A percentile compares a stretch with the other conserved stretches of the same genome.
These are phyloP conservation scores for Drosophila malerkotliana DNA, from an alignment of 1,140 invertebrate genomes.

Conservation along the genomic window DNA sequence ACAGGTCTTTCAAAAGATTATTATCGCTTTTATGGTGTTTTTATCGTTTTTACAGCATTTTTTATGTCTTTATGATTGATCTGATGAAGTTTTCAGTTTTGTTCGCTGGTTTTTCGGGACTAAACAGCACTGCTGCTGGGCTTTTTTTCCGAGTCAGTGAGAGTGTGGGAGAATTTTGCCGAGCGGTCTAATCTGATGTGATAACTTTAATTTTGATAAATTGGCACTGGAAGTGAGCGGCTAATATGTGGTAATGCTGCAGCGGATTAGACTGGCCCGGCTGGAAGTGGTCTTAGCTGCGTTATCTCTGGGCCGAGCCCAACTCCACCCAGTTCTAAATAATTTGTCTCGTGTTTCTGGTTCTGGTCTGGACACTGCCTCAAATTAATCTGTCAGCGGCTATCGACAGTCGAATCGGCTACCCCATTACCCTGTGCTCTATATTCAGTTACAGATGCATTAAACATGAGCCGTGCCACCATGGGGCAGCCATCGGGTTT, in stretches of 20 bases:
- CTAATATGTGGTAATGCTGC: slow-evolving; percentile 59
- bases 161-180: slow-evolving; percentile 77
- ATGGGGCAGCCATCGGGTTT: slow-evolving; percentile 25
- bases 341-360: slow-evolving; percentile 22
- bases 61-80: slow-evolving; percentile 72
- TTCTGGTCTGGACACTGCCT: slow-evolving; percentile 30
- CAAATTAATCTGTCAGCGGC: slow-evolving; percentile 42
- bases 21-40: slow-evolving; percentile 74
- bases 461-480: slow-evolving; percentile 52
- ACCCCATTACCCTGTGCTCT: slow-evolving; percentile 42
- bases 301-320: slow-evolving; percentile 39
- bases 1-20: slow-evolving; percentile 78
- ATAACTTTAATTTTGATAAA: slow-evolving; percentile 76
- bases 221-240: slow-evolving; percentile 67
- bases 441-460: slow-evolving; percentile 59
- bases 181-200: slow-evolving; percentile 55
- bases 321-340: slow-evolving; percentile 48
- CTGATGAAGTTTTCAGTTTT: slow-evolving; percentile 64
- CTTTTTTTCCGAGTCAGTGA: slow-evolving; percentile 35
- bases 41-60: slow-evolving; percentile 69
- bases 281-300: slow-evolving; percentile 29
- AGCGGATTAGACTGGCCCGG: slow-evolving; percentile 10
- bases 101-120: slow-evolving; percentile 55
- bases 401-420: slow-evolving; percentile 19
- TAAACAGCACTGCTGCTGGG: slow-evolving; percentile 62